Evolutionary conservation across 2,113 vertebrate species (phyloP).

Genomic region (Perognathus longimembris): DNA sequence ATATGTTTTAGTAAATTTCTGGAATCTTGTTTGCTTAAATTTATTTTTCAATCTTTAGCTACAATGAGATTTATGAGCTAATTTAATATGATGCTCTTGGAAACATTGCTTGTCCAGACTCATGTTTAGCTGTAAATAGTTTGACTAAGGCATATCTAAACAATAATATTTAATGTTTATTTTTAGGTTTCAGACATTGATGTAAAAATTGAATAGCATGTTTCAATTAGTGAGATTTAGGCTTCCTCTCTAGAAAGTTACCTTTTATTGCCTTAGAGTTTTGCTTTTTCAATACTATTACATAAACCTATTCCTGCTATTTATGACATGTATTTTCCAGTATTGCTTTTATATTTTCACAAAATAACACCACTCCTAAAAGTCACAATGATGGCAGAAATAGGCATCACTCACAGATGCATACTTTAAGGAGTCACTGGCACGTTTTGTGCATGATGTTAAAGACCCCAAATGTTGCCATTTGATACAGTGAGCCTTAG

Average conservation of each 20-base stretch:
- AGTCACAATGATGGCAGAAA: neutral
- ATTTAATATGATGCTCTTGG: constrained; percentile 29
- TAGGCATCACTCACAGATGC: neutral
- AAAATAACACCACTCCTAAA: neutral
- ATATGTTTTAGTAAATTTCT: constrained; percentile 14
- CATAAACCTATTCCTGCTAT: constrained; percentile 11
- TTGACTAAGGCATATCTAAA: constrained; percentile 3
- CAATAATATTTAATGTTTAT: neutral
- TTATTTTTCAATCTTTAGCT: constrained; percentile 42
- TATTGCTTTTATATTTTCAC: neutral
- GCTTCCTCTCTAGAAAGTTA: neutral
- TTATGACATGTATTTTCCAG: neutral
- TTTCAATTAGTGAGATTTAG: neutral
- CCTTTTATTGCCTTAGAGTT: neutral
- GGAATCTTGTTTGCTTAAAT: neutral
- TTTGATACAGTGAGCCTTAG: constrained; percentile 16
- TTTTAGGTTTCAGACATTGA: neutral
- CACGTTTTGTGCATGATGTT: neutral
- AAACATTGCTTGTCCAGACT: neutral
- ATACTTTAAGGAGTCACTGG: neutral
- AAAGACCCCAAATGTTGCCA: neutral
- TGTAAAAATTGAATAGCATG: neutral
- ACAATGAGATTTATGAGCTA: neutral
- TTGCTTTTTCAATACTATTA: neutral
- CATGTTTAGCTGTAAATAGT: constrained; percentile 29